Base-by-base conservation (phyloP, 2,113 vertebrate genomes). In the Sardina pilchardus region DNA sequence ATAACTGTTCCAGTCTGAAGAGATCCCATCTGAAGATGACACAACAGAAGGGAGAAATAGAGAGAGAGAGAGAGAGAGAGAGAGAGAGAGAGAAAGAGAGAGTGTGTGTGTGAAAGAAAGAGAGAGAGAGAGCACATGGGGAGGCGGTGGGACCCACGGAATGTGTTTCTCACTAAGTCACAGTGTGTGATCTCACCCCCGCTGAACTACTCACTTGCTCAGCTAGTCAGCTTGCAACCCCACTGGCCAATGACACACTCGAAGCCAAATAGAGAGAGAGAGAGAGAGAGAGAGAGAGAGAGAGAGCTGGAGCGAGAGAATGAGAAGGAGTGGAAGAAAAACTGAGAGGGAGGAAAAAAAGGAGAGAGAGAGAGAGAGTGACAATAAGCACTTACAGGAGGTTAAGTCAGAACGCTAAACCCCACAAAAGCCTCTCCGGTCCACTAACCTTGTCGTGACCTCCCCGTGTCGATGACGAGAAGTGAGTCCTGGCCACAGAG, bases 151-250 rank as follows among this genome's bases (percentile, higher is more conserved):
- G n/a, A 71, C 63, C 14, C 63, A 63, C 63, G 3, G 71, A 78
- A 78, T 78, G 71, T 78, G 71, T 78, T 78, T 78, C 71, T 78
- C 71, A 78, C 71, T 78, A 78, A 78, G 71, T 78, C 71, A 34
- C 63, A 78, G 71, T 17, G 71, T 78, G 71, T 78, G 71, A 78
- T 78, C 71, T 78, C 71, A 78, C 71, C 71, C 71, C 71, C 12
- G 26, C 71, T 16, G 34, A 78, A 78, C 30, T 14, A 16, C 34
- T 36, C 14, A 34, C 34, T 78, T 34, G 12, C 30, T 78, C 30
- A 12, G 63, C 63, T 71, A 26, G 2, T 78, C 30, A 12, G 63
- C 63, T 71, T 26, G 2, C 10, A 71, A 14, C 71, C 26, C 71
- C 14, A 36, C 30, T 30, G 71, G 30, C 71, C 71, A 75, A 75